Base-by-base conservation (phyloP, 2,113 vertebrate species). In the Rhinogobius similis region DNA sequence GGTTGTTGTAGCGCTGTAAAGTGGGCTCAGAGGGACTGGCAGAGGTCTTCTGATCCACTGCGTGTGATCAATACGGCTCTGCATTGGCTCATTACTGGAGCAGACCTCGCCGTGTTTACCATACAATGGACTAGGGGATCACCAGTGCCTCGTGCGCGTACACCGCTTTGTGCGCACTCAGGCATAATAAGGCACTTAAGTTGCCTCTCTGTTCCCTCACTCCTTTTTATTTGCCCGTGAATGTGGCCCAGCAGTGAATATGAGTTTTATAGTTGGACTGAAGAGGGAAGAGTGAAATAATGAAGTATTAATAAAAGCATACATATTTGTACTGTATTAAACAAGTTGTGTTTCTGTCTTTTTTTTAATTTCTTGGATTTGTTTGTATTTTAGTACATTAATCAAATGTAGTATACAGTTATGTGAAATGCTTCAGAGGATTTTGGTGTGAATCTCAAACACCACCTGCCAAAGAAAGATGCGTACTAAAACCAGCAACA, bases 1-100 rank as follows among this genome's bases (percentile, higher is more conserved):
- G 59, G 74, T 79, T 66, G 46, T 70, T 8, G 52, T 39, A n/a
- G 71, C 64, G 75, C 74, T 72, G 76, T 87, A 86, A 91, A 87
- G 85, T 90, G 86, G 87, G 83, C 86, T 84, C 88, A 61, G 70
- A 79, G 87, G 90, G 87, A 86, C 82, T 81, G 79, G 75, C 77
- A 82, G 82, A 90, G 84, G 90, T 83, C 80, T 73, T 85, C 78
- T 86, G 79, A 84, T 87, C 83, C 87, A 85, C 85, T 76, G 83
- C 70, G 79, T 85, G 74, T 84, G 79, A 91, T 91, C 88, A 83
- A 91, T 90, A 90, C 74, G 44, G 74, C 77, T 69, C 81, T 72
- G 72, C 71, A 62, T 88, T 82, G 65, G 79, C 86, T 90, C 87
- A 90, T 91, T 89, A 89, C 83, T 67, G 64, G 67, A 77, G 62